Conservation (phyloP, 2,797 vertebrate species). For the Cossypha dichroa region DNA sequence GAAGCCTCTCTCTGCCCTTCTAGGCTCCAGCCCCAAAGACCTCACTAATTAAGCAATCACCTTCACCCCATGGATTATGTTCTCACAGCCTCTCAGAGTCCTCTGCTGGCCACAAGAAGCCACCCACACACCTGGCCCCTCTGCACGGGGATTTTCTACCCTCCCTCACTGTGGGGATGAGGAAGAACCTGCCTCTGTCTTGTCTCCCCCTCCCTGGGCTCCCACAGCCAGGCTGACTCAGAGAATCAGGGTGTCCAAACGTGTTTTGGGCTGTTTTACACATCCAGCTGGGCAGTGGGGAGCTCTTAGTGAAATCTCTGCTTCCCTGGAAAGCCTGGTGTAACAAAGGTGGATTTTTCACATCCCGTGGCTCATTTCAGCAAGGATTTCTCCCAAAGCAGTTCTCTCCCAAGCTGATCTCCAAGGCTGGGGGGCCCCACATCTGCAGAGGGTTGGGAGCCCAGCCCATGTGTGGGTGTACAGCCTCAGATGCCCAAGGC, state of each 20-base stretch:
- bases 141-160: neutral
- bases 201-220: neutral
- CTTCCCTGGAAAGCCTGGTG: neutral
- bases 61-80: fast-evolving
- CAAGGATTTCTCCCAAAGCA: neutral
- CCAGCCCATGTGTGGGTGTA: fast-evolving
- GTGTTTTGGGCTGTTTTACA: fast-evolving
- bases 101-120: neutral
- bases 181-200: neutral
- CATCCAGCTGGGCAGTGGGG: neutral
- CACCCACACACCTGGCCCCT: fast-evolving
- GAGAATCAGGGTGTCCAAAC: too few species aligned
- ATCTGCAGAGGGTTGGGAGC: neutral
- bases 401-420: neutral
- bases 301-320: neutral
- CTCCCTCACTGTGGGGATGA: fast-evolving
- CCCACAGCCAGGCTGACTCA: neutral
- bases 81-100: neutral
- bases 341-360: neutral
- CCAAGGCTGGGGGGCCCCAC: neutral
- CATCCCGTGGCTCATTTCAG: neutral
- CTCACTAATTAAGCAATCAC: neutral
- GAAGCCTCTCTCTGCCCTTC: neutral
- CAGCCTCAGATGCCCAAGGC: neutral
- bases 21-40: neutral